Conservation (phyloP, 1,140 invertebrate species). For the Odontomachus brunneus region DNA sequence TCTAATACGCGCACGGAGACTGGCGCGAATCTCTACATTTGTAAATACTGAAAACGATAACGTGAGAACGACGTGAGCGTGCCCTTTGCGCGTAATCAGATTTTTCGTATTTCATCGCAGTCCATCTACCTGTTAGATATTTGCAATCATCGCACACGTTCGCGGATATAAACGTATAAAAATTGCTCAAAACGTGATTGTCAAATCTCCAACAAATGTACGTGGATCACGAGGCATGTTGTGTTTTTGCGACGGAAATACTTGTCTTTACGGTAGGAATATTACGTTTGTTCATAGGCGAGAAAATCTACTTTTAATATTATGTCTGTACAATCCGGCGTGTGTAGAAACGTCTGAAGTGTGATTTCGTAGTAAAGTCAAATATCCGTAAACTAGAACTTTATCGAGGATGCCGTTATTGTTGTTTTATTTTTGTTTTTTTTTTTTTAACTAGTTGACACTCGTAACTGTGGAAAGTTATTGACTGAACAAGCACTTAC, state of each 20-base stretch:
- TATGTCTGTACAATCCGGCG: not conserved
- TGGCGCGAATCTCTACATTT: conserved; percentile 16
- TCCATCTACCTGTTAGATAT: conserved; percentile 21
- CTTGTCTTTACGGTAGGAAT: not conserved
- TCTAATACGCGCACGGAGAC: not conserved
- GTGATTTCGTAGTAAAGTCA: not conserved
- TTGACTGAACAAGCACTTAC: conserved; percentile 1
- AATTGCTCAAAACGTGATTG: conserved; percentile 61
- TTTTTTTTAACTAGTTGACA: conserved; percentile 13
- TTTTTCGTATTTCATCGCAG: not conserved
- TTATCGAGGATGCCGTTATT: conserved; percentile 9
- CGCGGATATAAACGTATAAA: conserved; percentile 52
- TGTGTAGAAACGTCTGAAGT: not conserved
- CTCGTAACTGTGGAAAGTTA: not conserved
- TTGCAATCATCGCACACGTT: conserved; percentile 31
- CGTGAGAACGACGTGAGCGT: conserved; percentile 10
- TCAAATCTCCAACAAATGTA: conserved; percentile 18
- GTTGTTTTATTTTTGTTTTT: not conserved
- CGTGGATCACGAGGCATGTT: not conserved
- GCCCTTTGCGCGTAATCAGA: not conserved
- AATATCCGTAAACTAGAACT: not conserved
- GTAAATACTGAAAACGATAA: conserved; percentile 29
- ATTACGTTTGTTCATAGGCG: too few relatives aligned
- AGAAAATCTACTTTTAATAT: conserved; percentile 3
- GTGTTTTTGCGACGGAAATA: conserved; percentile 12